Base-by-base conservation (phyloP, 2,797 vertebrate species). In the Karalla daura region DNA sequence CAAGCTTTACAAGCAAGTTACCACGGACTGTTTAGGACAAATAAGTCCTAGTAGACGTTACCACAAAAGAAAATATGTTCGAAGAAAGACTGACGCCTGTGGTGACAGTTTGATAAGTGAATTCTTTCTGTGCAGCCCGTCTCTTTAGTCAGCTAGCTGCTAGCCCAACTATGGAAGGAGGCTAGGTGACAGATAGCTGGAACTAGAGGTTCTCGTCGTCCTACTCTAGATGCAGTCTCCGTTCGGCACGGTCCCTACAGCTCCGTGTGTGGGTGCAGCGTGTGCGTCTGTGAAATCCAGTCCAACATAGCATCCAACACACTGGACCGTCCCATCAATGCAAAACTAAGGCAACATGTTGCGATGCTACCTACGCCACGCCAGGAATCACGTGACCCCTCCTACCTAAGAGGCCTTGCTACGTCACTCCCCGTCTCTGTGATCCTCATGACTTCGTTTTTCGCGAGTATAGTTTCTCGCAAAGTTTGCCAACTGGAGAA, bases 121-220 rank as follows among this genome's bases (percentile, higher is more conserved):
- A n/a, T n/a, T n/a, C n/a, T n/a, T n/a, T n/a, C n/a, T n/a, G n/a
- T n/a, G 27, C 55, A 40, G 43, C 47, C 30, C 43, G 43, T 20
- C 24, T 6, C 13, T 37, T 52, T 63, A 74, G 39, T 18, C 65
- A 40, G 64, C 46, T 71, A 80, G 63, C 66, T n/a, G n/a, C n/a
- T n/a, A n/a, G n/a, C n/a, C n/a, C 36, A 23, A 23, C 46, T 51
- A 56, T 49, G 54, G 23, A 39, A 23, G 37, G 33, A 20, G 27
- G 81, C 69, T 87, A 88, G 88, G 83, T 80, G 73, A 76, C 72
- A 78, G 83, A 78, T 86, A 89, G 81, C 83, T 15, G 46, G 63
- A 84, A 82, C 86, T 89, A 85, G 86, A 84, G 84, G 81, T 86
- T 84, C 63, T 68, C 83, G 47, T 70, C 63, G 66, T 53, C 73